Evolutionary conservation across 1,140 invertebrate species (phyloP), one percentile per base, ranked within the genome.

Genomic region (Calliphora vicina): DNA sequence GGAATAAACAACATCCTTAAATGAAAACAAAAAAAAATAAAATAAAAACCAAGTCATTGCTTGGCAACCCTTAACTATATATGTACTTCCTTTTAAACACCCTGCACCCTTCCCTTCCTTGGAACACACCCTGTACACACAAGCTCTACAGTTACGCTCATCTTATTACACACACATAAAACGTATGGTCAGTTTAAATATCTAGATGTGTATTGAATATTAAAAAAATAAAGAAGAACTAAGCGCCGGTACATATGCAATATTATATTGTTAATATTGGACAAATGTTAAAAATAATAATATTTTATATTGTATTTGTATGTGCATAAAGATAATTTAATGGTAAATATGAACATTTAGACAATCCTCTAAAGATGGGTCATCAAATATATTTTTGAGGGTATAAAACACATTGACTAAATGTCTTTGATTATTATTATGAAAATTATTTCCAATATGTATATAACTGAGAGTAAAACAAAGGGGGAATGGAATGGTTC

Each of bases 141-240:
- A 6, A 12, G 42, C 12, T 43, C 5, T 43, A 43, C 42, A 5
- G 12, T 6, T 43, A 43, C 5, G 42, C n/a, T 35, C 10, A 50
- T 15, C 45, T 50, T 50, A 50, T 50, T 50, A 50, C 45, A 17
- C 74, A 76, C 29, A 35, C 74, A 78, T 78, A 78, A 78, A 78
- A 78, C 74, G 74, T 78, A 78, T 78, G 74, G 74, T 78, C 74
- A 78, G 35, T 78, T 78, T 78, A 78, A 78, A 78, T 78, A n/a
- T n/a, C n/a, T n/a, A 78, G 74, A 78, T 78, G 74, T 78, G 74
- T 78, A 78, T 78, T 78, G 74, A 78, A 78, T 78, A 78, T 78
- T 78, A 78, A 78, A 5, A 74, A 17, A 26, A 26, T 35, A 15
- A 27, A 42, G 17, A 78, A 43, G 42, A 76, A 73, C 26, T 0